Evolutionary conservation across 2,888 invertebrate species (phyloP), one percentile per base, ranked within the genome.

Genomic region (Dicyrtomina minuta): DNA sequence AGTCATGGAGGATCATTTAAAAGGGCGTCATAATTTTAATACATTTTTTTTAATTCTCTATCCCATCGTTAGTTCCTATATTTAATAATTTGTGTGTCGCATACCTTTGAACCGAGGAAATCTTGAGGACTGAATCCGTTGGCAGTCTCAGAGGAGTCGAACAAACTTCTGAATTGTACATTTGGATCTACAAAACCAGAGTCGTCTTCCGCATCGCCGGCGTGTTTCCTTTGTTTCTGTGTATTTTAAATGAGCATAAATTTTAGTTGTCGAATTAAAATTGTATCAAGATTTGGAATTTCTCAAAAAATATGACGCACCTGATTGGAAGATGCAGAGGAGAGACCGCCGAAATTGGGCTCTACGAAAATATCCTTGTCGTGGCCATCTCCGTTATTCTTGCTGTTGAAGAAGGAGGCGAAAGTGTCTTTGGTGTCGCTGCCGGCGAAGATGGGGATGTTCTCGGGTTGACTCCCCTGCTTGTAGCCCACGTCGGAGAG

Each of bases 401-500:
- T 62, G 17, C 22, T 27, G 4, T 53, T 53, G 75, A 77, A 78
- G 75, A 79, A 74, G 27, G 68, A 71, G 8, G 74, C 51, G 62
- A 74, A 76, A 4, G 72, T 67, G 56, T 76, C 75, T 41, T 75
- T 73, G 12, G 73, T 70, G 49, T 76, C 74, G 24, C 73, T 68
- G 2, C 74, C 72, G 66, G 75, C 58, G 41, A 74, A 74, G 41
- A 72, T 70, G 3, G 61, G 72, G 24, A 68, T 61, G 27, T 69
- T 66, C 8, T 73, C 70, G 27, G 84, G 84, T 70, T 81, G 81
- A 76, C 82, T 81, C 71, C 65, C 65, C 12, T 68, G 65, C 12
- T 61, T 62, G 39, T 64, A 70, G 2, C 72, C 75, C 15, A 82
- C 82, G 64, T 83, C 81, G 64, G 83, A 81, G 74, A 86, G 85